Percentiles rank a stretch among this genome's conserved stretches.
phyloP scores from a whole-genome alignment of 2,797 vertebrate genomes.

The Hozukius guyotensis region DNA sequence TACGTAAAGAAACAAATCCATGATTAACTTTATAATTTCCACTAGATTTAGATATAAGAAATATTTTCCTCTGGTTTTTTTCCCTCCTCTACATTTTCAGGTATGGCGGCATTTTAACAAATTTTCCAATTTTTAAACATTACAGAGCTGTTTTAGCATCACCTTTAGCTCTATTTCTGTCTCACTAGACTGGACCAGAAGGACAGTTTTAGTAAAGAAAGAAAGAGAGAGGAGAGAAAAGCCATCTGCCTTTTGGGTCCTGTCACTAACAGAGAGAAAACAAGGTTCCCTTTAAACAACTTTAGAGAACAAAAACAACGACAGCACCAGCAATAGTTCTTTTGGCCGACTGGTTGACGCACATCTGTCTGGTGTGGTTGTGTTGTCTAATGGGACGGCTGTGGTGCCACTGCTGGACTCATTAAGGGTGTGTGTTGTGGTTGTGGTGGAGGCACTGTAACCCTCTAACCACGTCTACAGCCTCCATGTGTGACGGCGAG shows the following conservation, averaged over 20 bases:
- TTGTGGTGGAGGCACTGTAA: background rate
- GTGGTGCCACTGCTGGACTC: slow-evolving; percentile 63
- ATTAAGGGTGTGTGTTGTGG: background rate
- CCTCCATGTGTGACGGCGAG: slow-evolving; percentile 66
- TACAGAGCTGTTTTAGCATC: background rate
- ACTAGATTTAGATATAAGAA: background rate
- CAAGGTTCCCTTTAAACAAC: background rate
- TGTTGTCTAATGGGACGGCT: slow-evolving; percentile 67
- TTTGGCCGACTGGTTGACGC: slow-evolving; percentile 71
- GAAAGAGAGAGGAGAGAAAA: no score
- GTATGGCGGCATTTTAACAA: background rate
- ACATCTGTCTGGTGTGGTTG: slow-evolving; percentile 78
- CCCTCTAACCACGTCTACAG: slow-evolving; percentile 55
- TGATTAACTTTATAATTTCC: no score
- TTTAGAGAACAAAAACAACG: slow-evolving; percentile 69
- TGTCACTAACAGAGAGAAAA: background rate
- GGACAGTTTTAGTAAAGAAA: background rate
- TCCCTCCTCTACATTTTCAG: background rate
- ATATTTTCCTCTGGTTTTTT: background rate
- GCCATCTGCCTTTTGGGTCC: background rate
- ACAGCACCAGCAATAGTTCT: slow-evolving; percentile 69
- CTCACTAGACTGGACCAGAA: background rate
- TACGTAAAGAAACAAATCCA: background rate
- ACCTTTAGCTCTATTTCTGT: background rate
- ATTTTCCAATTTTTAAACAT: background rate